phyloP scores from a whole-genome alignment of 1,140 invertebrate genomes.

The Carposina sasakii region DNA sequence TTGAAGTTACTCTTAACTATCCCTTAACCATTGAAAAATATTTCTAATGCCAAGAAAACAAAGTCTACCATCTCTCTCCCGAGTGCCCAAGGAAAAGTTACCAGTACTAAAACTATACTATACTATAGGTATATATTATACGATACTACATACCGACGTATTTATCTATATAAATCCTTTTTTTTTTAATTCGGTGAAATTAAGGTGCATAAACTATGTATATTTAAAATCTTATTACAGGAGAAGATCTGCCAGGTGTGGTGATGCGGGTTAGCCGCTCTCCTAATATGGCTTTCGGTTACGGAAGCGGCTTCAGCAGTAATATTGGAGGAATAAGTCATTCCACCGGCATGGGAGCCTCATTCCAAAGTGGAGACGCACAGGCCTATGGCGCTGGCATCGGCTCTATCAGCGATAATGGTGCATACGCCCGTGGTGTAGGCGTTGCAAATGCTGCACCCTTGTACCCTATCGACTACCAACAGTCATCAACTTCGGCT shows the following conservation, averaged over 20 bases:
- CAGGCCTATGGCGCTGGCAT: slow-evolving; percentile 42
- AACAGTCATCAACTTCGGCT: slow-evolving; percentile 15
- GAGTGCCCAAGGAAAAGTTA: too few relatives aligned
- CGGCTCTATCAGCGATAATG: slow-evolving; percentile 15
- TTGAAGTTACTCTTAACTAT: too few relatives aligned
- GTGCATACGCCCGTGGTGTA: slow-evolving; percentile 23
- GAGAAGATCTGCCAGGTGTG: slow-evolving; percentile 11
- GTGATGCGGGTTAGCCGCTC: slow-evolving; percentile 20
- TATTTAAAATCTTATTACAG: slow-evolving; percentile 19
- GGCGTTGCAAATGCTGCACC: slow-evolving; percentile 28
- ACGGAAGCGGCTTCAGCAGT: slow-evolving; percentile 57
- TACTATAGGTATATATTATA: too few relatives aligned
- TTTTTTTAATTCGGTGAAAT: too few relatives aligned
- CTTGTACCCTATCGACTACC: slow-evolving; percentile 16
- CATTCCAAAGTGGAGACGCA: slow-evolving; percentile 48
- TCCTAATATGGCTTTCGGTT: slow-evolving; percentile 47
- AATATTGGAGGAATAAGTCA: slow-evolving; percentile 57
- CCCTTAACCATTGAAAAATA: too few relatives aligned
- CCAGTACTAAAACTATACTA: too few relatives aligned
- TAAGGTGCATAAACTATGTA: too few relatives aligned
- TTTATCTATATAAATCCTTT: too few relatives aligned
- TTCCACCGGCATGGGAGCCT: slow-evolving; percentile 42
- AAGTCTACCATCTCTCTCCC: too few relatives aligned
- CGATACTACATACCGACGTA: too few relatives aligned
- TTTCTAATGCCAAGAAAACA: too few relatives aligned